These are phyloP conservation scores for Sus scrofa DNA, from an alignment of 2,113 vertebrate genomes.

Conservation along the genomic window T2T-Sscrofa CM000823.6:16818001-16818500, in stretches of 20 bases:
- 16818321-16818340: not conserved
- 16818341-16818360: not conserved
- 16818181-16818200: slow-evolving; percentile 2
- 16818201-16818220: not conserved
- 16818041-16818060: slow-evolving; percentile 1
- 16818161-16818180: not conserved
- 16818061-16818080: not conserved
- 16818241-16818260: not conserved
- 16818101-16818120: not conserved
- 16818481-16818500: not conserved
- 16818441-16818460: too few species aligned
- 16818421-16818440: not conserved
- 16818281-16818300: not conserved
- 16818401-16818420: not conserved
- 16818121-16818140: slow-evolving; percentile 21
- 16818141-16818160: not conserved
- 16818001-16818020: not conserved
- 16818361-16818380: not conserved
- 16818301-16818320: not conserved
- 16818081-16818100: not conserved
- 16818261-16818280: slow-evolving; percentile 47
- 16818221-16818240: not conserved
- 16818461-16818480: too few species aligned
- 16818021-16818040: not conserved
- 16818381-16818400: not conserved